Evolutionary conservation across 2,113 vertebrate species (phyloP), one percentile per base, ranked within the genome.

Genomic region (Rhea americana): DNA sequence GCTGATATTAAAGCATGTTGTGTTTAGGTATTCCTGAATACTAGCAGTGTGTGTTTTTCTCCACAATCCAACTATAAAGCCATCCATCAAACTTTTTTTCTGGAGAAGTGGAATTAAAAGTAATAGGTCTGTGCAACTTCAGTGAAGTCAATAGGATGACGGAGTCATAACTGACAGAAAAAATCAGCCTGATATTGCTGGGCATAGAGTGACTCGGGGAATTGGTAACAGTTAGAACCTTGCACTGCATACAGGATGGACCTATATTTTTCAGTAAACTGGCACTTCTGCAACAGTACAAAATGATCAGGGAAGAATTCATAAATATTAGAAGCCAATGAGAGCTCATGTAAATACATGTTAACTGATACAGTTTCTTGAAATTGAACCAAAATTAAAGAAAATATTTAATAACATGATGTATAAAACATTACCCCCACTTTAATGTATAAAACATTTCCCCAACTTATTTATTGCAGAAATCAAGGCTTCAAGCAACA

Each of bases 371-470:
- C 39, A 88, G 39, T 56, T 93, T 90, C 73, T 85, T 78, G 56
- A 93, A 94, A 94, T 84, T 75, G 66, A 91, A 91, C 35, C 65
- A 56, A 77, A 95, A 95, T 85, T 62, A 86, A 90, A 92, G 72
- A 83, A 93, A 91, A 89, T 92, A 82, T 93, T 88, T 90, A 76
- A 86, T 87, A 91, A 61, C n/a, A 58, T 82, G 58, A 93, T 73
- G 37, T 93, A 65, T 84, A 93, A 93, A 95, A 94, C 77, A 88
- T 94, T 53, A 83, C 12, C 13, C 28, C 25, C 20, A 37, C 65
- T 95, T 88, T 66, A 93, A 96, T 22, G 25, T 58, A 88, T 91
- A 80, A 90, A 94, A 93, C 51, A 72, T 70, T 88, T 70, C 32
- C 48, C 24, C 28, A 37, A 35, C 37, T 88, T 89, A 66, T 77